These are phyloP conservation scores for Wasmannia auropunctata DNA, from an alignment of 1,140 invertebrate genomes.

Conservation along the genomic window DNA sequence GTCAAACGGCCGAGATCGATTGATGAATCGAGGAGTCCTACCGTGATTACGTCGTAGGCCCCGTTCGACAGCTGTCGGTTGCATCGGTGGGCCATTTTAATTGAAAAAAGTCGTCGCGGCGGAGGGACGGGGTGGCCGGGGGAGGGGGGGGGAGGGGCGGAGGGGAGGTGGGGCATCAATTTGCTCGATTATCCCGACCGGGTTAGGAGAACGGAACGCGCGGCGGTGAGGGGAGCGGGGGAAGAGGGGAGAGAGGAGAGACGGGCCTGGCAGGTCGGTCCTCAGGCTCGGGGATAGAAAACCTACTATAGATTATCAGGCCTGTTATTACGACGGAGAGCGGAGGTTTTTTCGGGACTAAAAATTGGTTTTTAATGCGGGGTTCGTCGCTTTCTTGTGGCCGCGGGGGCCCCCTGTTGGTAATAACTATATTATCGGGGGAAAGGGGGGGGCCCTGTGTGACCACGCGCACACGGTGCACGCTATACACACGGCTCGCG, in stretches of 20 bases:
- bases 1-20: constrained; percentile 38
- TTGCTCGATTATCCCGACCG: constrained; percentile 79
- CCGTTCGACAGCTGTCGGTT: constrained; percentile 79
- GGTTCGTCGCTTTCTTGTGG: constrained; percentile 82
- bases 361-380: constrained; percentile 85
- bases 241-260: background rate
- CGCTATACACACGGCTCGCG: constrained; percentile 34
- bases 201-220: constrained; percentile 35
- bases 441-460: constrained; percentile 70
- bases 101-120: constrained; percentile 80
- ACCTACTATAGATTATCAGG: constrained; percentile 85
- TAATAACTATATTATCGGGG: constrained; percentile 84
- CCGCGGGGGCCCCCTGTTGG: constrained; percentile 76
- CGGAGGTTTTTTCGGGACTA: constrained; percentile 83
- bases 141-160: too few species aligned
- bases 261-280: constrained; percentile 70
- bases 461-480: constrained; percentile 72
- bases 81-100: constrained; percentile 77
- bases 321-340: constrained; percentile 83
- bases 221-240: background rate
- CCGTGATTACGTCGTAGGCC: constrained; percentile 55
- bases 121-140: too few species aligned
- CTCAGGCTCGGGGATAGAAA: constrained; percentile 80
- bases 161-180: constrained; percentile 77
- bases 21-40: constrained; percentile 40